phyloP scores from a whole-genome alignment of 2,113 vertebrate genomes.

The Brachyhypopomus gauderio region DNA sequence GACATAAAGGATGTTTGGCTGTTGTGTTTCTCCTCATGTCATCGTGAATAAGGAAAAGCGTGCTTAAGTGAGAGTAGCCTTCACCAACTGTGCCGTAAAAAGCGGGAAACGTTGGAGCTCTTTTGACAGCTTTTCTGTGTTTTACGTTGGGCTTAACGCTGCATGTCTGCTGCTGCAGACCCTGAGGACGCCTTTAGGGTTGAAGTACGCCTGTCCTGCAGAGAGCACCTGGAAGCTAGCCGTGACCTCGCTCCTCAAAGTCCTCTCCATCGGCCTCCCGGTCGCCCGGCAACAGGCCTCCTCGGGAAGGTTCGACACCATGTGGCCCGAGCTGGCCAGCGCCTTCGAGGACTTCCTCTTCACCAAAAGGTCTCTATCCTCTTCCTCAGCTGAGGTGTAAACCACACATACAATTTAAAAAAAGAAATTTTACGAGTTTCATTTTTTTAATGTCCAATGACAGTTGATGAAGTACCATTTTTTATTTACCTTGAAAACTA shows the following conservation, averaged over 20 bases:
- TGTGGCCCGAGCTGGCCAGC: conserved; percentile 96
- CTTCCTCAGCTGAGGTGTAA: background rate
- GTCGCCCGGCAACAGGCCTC: conserved; percentile 95
- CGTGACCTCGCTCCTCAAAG: conserved; percentile 92
- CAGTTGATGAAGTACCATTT: background rate
- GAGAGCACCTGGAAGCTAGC: conserved; percentile 98
- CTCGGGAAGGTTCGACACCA: conserved; percentile 94
- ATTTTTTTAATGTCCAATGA: background rate
- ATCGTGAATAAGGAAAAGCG: too few species aligned
- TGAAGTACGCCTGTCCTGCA: conserved; percentile 97
- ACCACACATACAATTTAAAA: too few species aligned
- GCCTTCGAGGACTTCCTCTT: conserved; percentile 98
- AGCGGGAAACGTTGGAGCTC: too few species aligned
- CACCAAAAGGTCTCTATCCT: conserved; percentile 88
- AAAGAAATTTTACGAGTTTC: background rate
- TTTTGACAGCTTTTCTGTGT: too few species aligned
- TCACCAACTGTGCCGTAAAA: too few species aligned
- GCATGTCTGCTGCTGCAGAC: conserved; percentile 70
- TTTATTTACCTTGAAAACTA: background rate
- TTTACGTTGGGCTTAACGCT: too few species aligned
- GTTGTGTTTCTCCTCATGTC: background rate
- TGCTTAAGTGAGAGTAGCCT: too few species aligned
- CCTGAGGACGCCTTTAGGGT: conserved; percentile 86
- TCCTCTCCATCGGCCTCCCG: conserved; percentile 91
- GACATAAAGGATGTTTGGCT: background rate